A percentile compares a stretch with the other conserved stretches of the same genome.
These are phyloP conservation scores for Caligus rogercresseyi DNA, from an alignment of 1,140 invertebrate species.

Conservation along the genomic window DNA sequence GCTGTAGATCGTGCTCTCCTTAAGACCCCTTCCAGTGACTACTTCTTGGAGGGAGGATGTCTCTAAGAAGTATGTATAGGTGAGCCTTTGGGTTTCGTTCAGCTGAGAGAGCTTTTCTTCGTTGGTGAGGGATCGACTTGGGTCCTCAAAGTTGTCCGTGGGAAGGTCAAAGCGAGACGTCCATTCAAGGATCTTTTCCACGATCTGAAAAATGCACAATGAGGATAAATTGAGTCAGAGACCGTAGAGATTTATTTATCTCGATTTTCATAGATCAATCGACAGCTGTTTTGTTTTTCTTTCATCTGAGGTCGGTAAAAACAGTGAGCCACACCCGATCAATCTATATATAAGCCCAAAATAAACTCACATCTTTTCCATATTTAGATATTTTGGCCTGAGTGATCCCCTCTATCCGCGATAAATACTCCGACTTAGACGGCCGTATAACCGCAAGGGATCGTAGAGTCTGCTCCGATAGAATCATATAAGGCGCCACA, in stretches of 20 bases:
- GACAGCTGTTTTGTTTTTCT: too few relatives aligned
- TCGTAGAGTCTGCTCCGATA: neutral
- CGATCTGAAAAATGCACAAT: neutral
- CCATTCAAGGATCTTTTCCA: neutral
- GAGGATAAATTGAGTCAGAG: neutral
- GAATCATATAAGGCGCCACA: slow-evolving; percentile 2
- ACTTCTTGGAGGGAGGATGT: neutral
- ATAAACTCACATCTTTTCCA: neutral
- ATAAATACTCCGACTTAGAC: neutral
- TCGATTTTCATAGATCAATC: too few relatives aligned
- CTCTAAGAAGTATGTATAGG: neutral
- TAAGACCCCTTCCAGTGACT: neutral
- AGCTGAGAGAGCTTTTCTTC: neutral
- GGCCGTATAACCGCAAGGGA: neutral
- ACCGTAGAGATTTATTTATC: too few relatives aligned
- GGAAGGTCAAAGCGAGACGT: neutral
- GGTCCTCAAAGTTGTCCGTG: slow-evolving; percentile 3
- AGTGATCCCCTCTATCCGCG: neutral
- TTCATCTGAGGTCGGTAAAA: too few relatives aligned
- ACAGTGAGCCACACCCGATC: too few relatives aligned
- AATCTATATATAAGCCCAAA: neutral
- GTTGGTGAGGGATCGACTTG: neutral
- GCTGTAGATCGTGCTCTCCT: neutral
- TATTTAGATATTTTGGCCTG: neutral
- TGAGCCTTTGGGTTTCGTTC: slow-evolving; percentile 1